Base-by-base conservation (phyloP, 2,797 vertebrate species). In the Gymnoscopelus braueri region DNA sequence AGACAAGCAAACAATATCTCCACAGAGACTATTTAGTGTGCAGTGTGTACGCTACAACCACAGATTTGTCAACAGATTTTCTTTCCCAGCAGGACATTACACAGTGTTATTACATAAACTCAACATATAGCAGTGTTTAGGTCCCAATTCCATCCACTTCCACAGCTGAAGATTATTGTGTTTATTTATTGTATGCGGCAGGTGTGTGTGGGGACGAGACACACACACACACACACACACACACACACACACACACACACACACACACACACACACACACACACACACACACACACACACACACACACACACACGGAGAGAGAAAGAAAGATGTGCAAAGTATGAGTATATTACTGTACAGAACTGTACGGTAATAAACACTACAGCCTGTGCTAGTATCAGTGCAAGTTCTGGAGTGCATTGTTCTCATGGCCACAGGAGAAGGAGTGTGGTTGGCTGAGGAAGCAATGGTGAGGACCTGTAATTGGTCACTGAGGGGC, bases 401-500 rank as follows among this genome's bases (percentile, higher is more conserved):
- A 11, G 11, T 5, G 26, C 3, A 49, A n/a, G 7, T 13, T 19
- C 52, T 59, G 58, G 54, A 57, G 60, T 32, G 29, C 52, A 71
- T 19, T 65, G 52, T 49, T 78, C 63, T 73, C 32, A 65, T 55
- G 24, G 64, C 48, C 60, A 71, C 54, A 58, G 47, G 47, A 53
- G 52, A 48, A 78, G 69, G 60, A 51, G 60, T 73, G 61, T 67
- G 71, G 82, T 76, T 78, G 79, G 75, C 72, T 71, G 29, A 67
- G 61, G 51, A 70, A 54, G 69, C 52, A 67, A 60, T 70, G 60
- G 75, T 63, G 57, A 19, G 26, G 47, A 57, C 59, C 71, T 82
- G 69, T 89, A 92, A 91, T 91, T 90, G 87, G 86, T 76, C 81
- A 75, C 87, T 53, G 61, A 84, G 88, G 87, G 83, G 63, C 81